A percentile compares a stretch with the other conserved stretches of the same genome.
These are phyloP conservation scores for Parnassius smintheus DNA, from an alignment of 2,888 invertebrate species.

Conservation along the genomic window DNA sequence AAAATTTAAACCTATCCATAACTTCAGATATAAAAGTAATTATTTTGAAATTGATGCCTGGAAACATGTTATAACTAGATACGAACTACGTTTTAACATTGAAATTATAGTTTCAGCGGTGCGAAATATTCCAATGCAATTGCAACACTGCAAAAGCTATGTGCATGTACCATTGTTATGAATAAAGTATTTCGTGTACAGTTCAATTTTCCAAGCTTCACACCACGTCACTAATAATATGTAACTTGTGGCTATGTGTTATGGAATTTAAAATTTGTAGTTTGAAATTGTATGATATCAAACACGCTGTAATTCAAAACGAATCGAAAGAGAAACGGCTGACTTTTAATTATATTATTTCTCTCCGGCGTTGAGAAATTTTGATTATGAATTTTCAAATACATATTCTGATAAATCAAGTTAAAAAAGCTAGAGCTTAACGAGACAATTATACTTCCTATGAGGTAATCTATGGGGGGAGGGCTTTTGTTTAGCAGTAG, in stretches of 20 bases:
- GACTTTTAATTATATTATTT: too few species aligned
- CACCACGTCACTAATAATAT: constrained; percentile 53
- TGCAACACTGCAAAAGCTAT: constrained; percentile 44
- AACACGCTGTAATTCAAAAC: constrained; percentile 6
- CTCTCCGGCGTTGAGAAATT: too few species aligned
- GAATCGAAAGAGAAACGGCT: background rate
- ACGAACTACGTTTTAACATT: constrained; percentile 53
- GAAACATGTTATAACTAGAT: constrained; percentile 32
- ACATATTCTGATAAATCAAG: too few species aligned
- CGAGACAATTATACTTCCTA: too few species aligned
- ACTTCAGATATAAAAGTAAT: constrained; percentile 29
- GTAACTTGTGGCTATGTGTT: constrained; percentile 42
- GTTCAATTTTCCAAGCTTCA: constrained; percentile 67
- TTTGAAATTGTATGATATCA: constrained; percentile 30
- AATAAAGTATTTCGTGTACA: constrained; percentile 61
- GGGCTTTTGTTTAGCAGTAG: too few species aligned
- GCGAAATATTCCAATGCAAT: constrained; percentile 45
- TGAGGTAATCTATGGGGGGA: too few species aligned
- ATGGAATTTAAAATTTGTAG: constrained; percentile 31
- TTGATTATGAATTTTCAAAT: too few species aligned
- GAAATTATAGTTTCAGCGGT: constrained; percentile 50
- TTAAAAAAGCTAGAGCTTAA: too few species aligned
- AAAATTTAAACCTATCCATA: too few species aligned
- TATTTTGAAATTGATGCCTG: constrained; percentile 2
- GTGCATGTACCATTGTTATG: constrained; percentile 54